Percentiles rank a stretch among this genome's conserved stretches.
These are phyloP conservation scores for Oophaga sylvatica DNA, from an alignment of 2,797 vertebrate genomes.

Conservation along the genomic window DNA sequence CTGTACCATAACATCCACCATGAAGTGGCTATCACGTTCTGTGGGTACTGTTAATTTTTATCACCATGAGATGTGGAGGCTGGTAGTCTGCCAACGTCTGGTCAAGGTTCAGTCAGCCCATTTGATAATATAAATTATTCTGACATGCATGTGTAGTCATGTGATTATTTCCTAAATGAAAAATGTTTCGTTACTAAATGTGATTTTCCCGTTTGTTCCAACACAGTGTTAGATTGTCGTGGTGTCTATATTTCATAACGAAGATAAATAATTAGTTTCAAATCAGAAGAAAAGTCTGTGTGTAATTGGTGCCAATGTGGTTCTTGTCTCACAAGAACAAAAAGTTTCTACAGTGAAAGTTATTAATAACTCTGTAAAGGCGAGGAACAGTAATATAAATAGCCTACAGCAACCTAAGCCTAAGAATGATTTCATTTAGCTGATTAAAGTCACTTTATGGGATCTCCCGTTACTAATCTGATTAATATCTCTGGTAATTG, in stretches of 20 bases:
- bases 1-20: conserved; percentile 42
- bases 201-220: neutral
- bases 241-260: neutral
- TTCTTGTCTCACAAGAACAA: neutral
- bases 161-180: conserved; percentile 43
- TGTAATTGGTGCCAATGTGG: neutral
- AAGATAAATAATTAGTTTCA: neutral
- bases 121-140: conserved; percentile 59
- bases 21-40: neutral
- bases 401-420: conserved; percentile 12
- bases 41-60: conserved; percentile 31
- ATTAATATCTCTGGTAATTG: conserved; percentile 2
- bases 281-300: neutral
- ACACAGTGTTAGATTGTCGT: neutral
- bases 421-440: neutral
- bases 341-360: conserved; percentile 8
- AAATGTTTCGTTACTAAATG: conserved; percentile 10
- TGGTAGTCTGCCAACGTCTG: conserved; percentile 54
- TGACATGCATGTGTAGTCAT: conserved; percentile 51
- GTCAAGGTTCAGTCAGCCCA: conserved; percentile 57
- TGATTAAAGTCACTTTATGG: neutral
- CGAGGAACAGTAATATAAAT: neutral
- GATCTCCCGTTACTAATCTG: conserved; percentile 15
- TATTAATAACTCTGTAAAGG: conserved; percentile 36
- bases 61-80: conserved; percentile 35